phyloP scores from a whole-genome alignment of 1,140 invertebrate species.

The Calephelis virginiensis region DNA sequence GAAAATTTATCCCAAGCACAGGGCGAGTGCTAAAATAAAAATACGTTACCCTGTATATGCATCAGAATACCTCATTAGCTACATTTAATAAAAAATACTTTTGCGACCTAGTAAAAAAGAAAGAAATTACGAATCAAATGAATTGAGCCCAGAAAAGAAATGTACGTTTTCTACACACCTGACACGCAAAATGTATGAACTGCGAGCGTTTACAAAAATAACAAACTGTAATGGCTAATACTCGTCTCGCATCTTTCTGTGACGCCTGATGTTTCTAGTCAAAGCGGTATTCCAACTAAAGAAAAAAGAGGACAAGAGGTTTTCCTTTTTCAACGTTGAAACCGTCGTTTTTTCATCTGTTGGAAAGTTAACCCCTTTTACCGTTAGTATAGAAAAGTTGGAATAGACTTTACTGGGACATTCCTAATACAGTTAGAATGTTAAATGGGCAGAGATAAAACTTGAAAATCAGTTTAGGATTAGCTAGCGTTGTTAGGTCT shows the following conservation, averaged over 20 bases:
- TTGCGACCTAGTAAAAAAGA: no score
- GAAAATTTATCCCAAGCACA: no score
- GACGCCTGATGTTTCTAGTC: conserved; percentile 19
- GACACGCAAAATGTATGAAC: neutral
- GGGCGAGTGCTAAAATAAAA: no score
- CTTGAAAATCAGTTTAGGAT: no score
- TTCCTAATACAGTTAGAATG: neutral
- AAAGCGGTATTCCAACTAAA: conserved; percentile 20
- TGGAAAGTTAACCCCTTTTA: conserved; percentile 22
- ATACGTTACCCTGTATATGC: no score
- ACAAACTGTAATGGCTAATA: conserved; percentile 14
- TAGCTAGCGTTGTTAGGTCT: no score
- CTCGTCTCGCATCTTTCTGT: conserved; percentile 12
- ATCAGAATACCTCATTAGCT: no score
- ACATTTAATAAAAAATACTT: no score
- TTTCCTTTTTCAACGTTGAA: conserved; percentile 20
- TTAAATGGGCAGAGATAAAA: no score
- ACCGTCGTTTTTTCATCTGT: conserved; percentile 16
- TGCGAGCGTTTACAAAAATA: conserved; percentile 9
- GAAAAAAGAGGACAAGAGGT: conserved; percentile 22
- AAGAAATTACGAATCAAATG: neutral
- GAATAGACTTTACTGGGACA: neutral
- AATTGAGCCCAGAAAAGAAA: neutral
- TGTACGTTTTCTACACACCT: neutral
- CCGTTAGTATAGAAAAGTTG: conserved; percentile 14